A percentile compares a stretch with the other conserved stretches of the same genome.
Evolutionary conservation across 1,140 invertebrate species (phyloP).

Genomic region (Rhagoletis pomonella): DNA sequence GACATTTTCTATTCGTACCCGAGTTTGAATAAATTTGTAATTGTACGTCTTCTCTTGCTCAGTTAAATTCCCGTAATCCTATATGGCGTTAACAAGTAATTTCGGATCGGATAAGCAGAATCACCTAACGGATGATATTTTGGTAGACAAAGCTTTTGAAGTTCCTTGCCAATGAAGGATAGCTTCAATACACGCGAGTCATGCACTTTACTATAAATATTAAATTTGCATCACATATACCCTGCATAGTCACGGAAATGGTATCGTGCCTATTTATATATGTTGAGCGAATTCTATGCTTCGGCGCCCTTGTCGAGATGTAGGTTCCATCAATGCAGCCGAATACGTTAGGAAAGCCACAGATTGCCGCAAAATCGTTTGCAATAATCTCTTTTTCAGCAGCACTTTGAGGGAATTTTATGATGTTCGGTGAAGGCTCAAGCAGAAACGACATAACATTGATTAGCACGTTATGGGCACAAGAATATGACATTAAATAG

Average conservation of each 20-base stretch:
- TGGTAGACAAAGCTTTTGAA: constrained; percentile 24
- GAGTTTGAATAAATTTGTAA: constrained; percentile 19
- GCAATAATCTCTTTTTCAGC: too few relatives aligned
- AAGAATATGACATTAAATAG: too few relatives aligned
- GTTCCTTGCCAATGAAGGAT: constrained; percentile 32
- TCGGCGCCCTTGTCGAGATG: constrained; percentile 18
- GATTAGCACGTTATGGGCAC: too few relatives aligned
- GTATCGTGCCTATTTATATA: constrained; percentile 41
- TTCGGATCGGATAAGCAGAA: constrained; percentile 19
- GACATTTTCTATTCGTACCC: constrained; percentile 31
- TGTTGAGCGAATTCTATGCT: constrained; percentile 30
- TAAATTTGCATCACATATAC: constrained; percentile 34
- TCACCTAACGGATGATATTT: constrained; percentile 35
- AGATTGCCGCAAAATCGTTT: background rate
- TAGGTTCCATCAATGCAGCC: constrained; percentile 26
- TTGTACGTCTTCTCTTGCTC: constrained; percentile 14
- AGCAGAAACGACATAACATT: too few relatives aligned
- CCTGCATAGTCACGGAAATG: constrained; percentile 27
- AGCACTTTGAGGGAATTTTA: too few relatives aligned
- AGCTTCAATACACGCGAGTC: background rate
- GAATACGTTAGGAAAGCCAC: constrained; percentile 36
- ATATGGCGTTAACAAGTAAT: constrained; percentile 12
- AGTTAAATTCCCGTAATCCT: constrained; percentile 37
- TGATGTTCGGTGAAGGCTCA: too few relatives aligned
- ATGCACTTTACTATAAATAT: background rate